A percentile compares a stretch with the other conserved stretches of the same genome.
phyloP scores from a whole-genome alignment of 2,113 vertebrate genomes.

The Piliocolobus tephrosceles region DNA sequence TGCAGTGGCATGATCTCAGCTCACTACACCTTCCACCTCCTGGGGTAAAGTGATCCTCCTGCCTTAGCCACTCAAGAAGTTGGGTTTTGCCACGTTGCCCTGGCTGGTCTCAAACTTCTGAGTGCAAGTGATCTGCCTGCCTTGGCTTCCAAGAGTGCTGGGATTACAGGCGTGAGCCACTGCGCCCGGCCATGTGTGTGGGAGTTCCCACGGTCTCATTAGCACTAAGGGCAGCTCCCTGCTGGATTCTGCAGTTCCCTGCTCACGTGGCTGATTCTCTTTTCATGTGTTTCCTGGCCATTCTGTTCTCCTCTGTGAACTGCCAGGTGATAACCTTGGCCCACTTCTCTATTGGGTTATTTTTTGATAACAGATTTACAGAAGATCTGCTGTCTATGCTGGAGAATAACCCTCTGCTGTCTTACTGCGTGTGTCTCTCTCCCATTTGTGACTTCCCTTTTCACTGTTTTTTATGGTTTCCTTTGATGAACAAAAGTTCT shows the following conservation, averaged over 20 bases:
- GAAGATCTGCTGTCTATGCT: neutral
- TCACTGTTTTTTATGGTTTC: neutral
- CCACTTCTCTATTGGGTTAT: neutral
- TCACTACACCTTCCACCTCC: no score
- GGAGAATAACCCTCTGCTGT: neutral
- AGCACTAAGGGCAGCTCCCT: neutral
- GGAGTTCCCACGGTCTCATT: no score
- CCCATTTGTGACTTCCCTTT: neutral
- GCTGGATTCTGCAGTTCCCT: neutral
- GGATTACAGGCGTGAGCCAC: no score
- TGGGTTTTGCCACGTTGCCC: no score
- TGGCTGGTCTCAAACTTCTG: no score
- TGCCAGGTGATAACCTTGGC: neutral
- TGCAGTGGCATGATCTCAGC: no score
- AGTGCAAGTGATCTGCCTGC: no score
- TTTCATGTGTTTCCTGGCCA: neutral
- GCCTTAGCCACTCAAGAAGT: no score
- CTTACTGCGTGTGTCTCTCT: neutral
- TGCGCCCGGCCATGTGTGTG: no score
- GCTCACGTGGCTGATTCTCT: neutral
- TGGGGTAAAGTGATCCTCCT: no score
- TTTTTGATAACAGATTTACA: no score
- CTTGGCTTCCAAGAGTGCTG: no score
- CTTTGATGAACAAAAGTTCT: neutral
- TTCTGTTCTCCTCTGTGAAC: neutral